Evolutionary conservation across 1,140 invertebrate genomes (phyloP), one percentile per base, ranked within the genome.

Genomic region (Ganaspis sp.): DNA sequence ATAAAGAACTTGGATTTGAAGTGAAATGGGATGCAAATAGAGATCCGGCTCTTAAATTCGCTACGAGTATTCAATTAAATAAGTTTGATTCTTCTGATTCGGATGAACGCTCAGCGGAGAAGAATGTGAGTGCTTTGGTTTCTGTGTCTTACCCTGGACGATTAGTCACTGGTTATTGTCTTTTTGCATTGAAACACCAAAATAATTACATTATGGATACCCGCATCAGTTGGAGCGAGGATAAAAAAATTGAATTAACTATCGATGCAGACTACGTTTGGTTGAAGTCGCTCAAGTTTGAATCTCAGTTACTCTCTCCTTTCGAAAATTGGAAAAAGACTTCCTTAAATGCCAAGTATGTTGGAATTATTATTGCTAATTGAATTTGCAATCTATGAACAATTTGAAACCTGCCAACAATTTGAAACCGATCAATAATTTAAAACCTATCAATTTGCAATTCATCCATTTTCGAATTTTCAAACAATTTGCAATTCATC

Each of bases 11-110:
- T 4, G 94, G 93, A 0, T 86, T 95, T 0, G 94, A 95, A 75
- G 83, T 97, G 0, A 96, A 96, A 81, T 97, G 95, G 95, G 95
- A 97, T 84, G 95, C 95, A 0, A 96, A 96, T 88, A 92, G 96
- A 9, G 95, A 97, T 91, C 95, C 95, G 0, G 93, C 93, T 49
- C 92, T 95, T 82, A 94, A 95, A 84, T 86, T 95, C 11, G 91
- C 92, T 34, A 87, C 93, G 0, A 92, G 91, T 58, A 86, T 94
- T 0, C 91, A 93, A 9, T 81, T 94, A 1, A 87, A 90, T 64
- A 91, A 87, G 85, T 64, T 84, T 84, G 2, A 77, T 73, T 70
- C 0, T 76, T 85, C 79, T 90, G 26, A 64, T 64, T 11, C 11
- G 6, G 17, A 29, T 29, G 23, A 89, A 40, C 87, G 88, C 21